These are phyloP conservation scores for Tiliqua scincoides DNA, from an alignment of 2,113 vertebrate species.

Conservation along the genomic window DNA sequence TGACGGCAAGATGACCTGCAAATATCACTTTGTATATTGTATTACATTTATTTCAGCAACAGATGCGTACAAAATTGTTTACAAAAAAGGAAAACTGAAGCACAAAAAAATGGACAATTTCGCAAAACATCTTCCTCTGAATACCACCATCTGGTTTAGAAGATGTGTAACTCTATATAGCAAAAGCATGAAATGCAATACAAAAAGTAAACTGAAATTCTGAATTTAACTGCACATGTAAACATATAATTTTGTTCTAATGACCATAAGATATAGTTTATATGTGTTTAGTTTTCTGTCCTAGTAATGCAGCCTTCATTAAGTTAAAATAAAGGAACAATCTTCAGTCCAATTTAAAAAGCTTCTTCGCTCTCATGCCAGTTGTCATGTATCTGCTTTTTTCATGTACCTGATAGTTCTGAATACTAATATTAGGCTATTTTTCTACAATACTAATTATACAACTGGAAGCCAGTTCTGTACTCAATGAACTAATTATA, in stretches of 20 bases:
- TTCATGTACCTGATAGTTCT: constrained; percentile 11
- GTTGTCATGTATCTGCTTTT: constrained; percentile 8
- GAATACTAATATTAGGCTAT: constrained; percentile 35
- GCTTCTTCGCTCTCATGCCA: constrained; percentile 31
- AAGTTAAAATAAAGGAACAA: background rate
- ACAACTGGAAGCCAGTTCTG: constrained; percentile 18
- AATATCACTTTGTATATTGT: background rate
- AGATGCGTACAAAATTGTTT: background rate
- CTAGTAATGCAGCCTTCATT: background rate
- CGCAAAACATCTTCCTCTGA: background rate
- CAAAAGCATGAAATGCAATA: background rate
- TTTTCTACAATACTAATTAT: constrained; percentile 30
- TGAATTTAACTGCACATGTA: background rate
- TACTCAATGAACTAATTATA: constrained; percentile 37
- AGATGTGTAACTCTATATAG: background rate
- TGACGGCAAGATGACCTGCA: background rate
- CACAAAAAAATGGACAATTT: background rate
- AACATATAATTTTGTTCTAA: background rate
- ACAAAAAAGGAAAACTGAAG: background rate
- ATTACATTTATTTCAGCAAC: background rate
- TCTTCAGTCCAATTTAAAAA: constrained; percentile 24
- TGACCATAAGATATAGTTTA: constrained; percentile 1
- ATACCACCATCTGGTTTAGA: constrained; percentile 1
- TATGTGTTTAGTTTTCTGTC: background rate
- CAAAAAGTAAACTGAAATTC: constrained; percentile 15